These are phyloP conservation scores for Protodeltote pygarga DNA, from an alignment of 2,888 invertebrate species.

Conservation along the genomic window DNA sequence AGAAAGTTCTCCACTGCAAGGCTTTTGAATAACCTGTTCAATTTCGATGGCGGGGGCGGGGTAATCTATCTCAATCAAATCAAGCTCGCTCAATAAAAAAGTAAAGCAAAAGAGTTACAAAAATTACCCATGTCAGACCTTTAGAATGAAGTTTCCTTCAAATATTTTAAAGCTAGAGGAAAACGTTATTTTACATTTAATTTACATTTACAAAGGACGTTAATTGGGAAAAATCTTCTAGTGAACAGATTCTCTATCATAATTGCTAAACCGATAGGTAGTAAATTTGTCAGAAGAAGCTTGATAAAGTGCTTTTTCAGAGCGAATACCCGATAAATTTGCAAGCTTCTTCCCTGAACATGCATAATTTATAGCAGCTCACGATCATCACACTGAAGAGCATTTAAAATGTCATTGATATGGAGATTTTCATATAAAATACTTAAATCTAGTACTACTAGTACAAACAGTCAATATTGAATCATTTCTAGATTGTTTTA, in stretches of 20 bases:
- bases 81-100: no score
- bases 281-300: constrained; percentile 11
- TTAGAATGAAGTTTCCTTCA: no score
- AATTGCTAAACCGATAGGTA: constrained; percentile 20
- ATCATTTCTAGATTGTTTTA: constrained; percentile 38
- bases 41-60: no score
- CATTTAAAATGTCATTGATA: neutral
- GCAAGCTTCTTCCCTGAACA: constrained; percentile 2
- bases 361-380: constrained; percentile 14
- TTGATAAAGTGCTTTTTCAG: constrained; percentile 15
- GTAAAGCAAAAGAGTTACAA: no score
- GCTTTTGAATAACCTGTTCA: neutral
- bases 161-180: constrained; percentile 1
- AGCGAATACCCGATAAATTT: constrained; percentile 23
- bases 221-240: constrained; percentile 8
- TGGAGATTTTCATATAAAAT: neutral
- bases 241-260: constrained; percentile 6
- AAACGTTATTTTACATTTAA: constrained; percentile 9
- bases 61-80: no score
- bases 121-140: no score
- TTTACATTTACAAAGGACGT: neutral
- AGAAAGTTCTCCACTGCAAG: neutral
- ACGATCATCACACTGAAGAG: neutral
- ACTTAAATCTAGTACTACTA: no score
- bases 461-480: constrained; percentile 35